These are phyloP conservation scores for Nothobranchius kuhntae DNA, from an alignment of 2,113 vertebrate species.

Conservation along the genomic window DNA sequence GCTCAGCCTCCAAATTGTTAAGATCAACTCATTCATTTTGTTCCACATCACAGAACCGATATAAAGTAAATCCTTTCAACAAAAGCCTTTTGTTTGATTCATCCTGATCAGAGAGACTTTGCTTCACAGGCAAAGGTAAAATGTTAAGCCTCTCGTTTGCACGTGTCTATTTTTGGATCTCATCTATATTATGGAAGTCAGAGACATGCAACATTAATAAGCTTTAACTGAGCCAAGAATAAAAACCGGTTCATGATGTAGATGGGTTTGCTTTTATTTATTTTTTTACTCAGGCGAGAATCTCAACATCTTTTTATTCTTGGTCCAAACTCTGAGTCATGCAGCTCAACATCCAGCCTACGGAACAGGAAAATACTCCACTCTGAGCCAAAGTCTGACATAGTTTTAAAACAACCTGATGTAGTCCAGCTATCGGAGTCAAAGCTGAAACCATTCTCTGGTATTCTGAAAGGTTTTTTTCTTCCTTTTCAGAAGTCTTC, in stretches of 20 bases:
- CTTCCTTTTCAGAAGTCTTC: constrained; percentile 20
- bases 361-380: constrained; percentile 35
- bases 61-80: constrained; percentile 17
- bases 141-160: constrained; percentile 24
- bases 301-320: constrained; percentile 53
- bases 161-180: constrained; percentile 45
- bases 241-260: constrained; percentile 33
- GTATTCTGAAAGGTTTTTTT: constrained; percentile 37
- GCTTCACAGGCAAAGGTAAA: constrained; percentile 25
- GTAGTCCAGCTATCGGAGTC: constrained; percentile 38
- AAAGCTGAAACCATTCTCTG: constrained; percentile 11
- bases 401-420: constrained; percentile 21
- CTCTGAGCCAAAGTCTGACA: constrained; percentile 35
- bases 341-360: constrained; percentile 37
- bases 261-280: constrained; percentile 33
- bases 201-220: constrained; percentile 58
- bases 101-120: constrained; percentile 19
- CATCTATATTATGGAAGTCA: constrained; percentile 54
- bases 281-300: constrained; percentile 37
- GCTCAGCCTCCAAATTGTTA: not conserved
- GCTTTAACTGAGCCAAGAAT: constrained; percentile 46
- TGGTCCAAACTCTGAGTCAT: constrained; percentile 57
- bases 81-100: constrained; percentile 28
- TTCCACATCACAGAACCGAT: not conserved
- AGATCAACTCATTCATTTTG: not conserved